phyloP scores from a whole-genome alignment of 2,888 invertebrate species.

The Melinaea menophilus region DNA sequence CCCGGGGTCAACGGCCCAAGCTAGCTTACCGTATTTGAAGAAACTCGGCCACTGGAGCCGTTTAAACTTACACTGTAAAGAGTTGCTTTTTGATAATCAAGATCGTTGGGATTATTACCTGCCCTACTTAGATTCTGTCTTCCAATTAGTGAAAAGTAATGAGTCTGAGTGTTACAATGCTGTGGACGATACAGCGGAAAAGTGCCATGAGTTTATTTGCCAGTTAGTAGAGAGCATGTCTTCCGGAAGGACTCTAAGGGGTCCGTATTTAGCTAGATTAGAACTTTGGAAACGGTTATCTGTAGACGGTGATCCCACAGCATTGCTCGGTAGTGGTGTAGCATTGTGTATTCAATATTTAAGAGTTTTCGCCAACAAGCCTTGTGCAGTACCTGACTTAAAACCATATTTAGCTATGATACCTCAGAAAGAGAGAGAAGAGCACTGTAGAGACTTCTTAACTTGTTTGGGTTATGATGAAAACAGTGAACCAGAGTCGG shows the following conservation, averaged over 20 bases:
- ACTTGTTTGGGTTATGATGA: constrained; percentile 81
- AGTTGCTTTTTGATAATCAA: constrained; percentile 83
- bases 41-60: constrained; percentile 86
- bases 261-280: constrained; percentile 90
- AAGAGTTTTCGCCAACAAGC: constrained; percentile 88
- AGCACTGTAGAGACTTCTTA: constrained; percentile 78
- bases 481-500: constrained; percentile 80
- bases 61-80: constrained; percentile 85
- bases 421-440: constrained; percentile 79
- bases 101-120: constrained; percentile 86
- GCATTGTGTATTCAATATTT: constrained; percentile 89
- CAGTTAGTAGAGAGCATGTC: constrained; percentile 73
- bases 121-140: constrained; percentile 84
- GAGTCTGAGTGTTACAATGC: constrained; percentile 43
- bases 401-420: constrained; percentile 85
- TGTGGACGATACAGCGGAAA: constrained; percentile 65
- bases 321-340: constrained; percentile 79
- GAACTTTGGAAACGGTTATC: constrained; percentile 83
- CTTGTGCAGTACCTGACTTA: constrained; percentile 91
- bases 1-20: constrained; percentile 82
- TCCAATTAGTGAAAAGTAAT: constrained; percentile 76
- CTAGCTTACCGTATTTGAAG: constrained; percentile 85
- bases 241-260: constrained; percentile 79
- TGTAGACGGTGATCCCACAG: constrained; percentile 72
- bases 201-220: constrained; percentile 67